These are phyloP conservation scores for Prorops nasuta DNA, from an alignment of 1,140 invertebrate genomes.

Conservation along the genomic window DNA sequence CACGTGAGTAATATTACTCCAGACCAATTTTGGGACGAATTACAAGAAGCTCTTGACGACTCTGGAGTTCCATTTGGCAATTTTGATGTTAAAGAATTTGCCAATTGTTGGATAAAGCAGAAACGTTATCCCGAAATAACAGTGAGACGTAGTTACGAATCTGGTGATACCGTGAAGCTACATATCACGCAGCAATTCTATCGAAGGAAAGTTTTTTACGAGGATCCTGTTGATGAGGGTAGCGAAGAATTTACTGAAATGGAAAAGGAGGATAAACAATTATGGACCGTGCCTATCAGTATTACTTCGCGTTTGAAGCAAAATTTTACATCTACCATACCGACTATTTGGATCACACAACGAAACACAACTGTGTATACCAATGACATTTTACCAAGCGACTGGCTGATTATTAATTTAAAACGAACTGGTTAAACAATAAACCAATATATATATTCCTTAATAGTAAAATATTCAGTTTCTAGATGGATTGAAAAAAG, in stretches of 20 bases:
- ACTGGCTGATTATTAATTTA: slow-evolving; percentile 1
- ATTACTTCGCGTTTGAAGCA: not conserved
- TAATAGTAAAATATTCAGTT: too few species aligned
- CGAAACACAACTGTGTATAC: not conserved
- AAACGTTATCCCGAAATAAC: slow-evolving; percentile 68
- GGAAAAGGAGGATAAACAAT: not conserved
- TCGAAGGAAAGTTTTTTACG: too few species aligned
- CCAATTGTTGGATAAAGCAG: slow-evolving; percentile 70
- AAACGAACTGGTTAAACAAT: not conserved
- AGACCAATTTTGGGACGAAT: too few species aligned
- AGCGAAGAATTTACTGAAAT: too few species aligned
- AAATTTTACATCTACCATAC: not conserved
- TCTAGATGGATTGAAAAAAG: too few species aligned
- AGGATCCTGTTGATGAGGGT: not conserved
- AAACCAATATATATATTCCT: too few species aligned
- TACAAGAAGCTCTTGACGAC: not conserved
- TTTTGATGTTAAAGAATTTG: slow-evolving; percentile 52
- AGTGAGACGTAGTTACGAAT: slow-evolving; percentile 53
- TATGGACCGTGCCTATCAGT: not conserved
- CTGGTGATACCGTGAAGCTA: slow-evolving; percentile 48
- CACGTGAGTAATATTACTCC: too few species aligned
- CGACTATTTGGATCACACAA: not conserved
- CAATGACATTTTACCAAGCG: not conserved
- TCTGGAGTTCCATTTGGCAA: not conserved
- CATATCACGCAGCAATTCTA: too few species aligned